These are phyloP conservation scores for Todus mexicanus DNA, from an alignment of 2,797 vertebrate genomes.

Conservation along the genomic window DNA sequence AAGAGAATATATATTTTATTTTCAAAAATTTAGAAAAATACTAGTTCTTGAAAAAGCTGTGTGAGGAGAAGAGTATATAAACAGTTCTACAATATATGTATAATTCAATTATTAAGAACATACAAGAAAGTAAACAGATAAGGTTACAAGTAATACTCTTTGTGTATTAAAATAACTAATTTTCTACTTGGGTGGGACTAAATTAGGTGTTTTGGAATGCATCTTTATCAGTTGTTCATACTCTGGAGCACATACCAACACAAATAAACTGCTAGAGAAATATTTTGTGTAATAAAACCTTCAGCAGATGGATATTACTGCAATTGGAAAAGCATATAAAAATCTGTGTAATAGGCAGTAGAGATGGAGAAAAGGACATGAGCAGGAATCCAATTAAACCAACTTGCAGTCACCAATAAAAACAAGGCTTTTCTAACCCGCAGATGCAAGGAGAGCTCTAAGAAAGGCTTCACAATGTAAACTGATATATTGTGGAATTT, in stretches of 20 bases:
- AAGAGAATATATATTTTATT: neutral
- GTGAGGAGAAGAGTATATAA: neutral
- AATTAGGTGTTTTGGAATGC: constrained; percentile 19
- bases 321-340: constrained; percentile 7
- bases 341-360: neutral
- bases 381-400: neutral
- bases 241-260: neutral
- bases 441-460: neutral
- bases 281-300: neutral
- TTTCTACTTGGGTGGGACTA: constrained; percentile 47
- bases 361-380: neutral
- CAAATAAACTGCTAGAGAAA: neutral
- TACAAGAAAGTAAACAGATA: neutral
- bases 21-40: neutral
- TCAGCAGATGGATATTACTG: neutral
- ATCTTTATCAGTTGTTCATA: constrained; percentile 20
- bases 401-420: neutral
- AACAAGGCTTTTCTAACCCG: neutral
- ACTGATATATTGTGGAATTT: neutral
- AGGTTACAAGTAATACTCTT: neutral
- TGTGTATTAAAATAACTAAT: constrained; percentile 33
- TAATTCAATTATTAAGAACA: neutral
- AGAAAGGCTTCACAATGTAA: neutral
- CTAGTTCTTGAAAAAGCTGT: neutral
- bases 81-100: neutral